Evolutionary conservation across 2,797 vertebrate genomes (phyloP), one percentile per base, ranked within the genome.

Genomic region (Bryconaethiops microstoma): DNA sequence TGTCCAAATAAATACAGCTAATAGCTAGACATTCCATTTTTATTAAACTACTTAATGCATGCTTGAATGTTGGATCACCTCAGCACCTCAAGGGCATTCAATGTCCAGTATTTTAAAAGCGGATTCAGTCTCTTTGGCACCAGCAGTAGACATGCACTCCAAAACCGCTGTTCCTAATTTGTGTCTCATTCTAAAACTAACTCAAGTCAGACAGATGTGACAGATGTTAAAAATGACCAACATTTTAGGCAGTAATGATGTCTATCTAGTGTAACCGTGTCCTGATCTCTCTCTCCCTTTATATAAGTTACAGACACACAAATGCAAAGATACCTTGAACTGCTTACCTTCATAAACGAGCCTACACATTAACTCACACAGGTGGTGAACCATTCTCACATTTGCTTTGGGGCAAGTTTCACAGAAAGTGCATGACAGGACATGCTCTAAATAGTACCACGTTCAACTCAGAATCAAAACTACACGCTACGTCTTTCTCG

Each of bases 221-320:
- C 80, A 82, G 80, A 85, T 82, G 81, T 80, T 70, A 84, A 75
- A 14, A 73, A 14, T 89, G 87, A 89, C 87, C 88, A 83, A 90
- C 79, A 91, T 91, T 89, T 86, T 73, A 76, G 39, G 9, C 69
- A 84, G 71, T 50, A 82, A 86, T 81, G 83, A 83, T 62, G 68
- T 63, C 75, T 80, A 59, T 42, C 78, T 65, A 73, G 81, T 65
- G 77, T 83, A 84, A 88, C 90, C 84, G 85, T 75, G 72, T 59
- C 76, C 72, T 84, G 76, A 84, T 63, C 78, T 40, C 62, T 70
- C 35, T 35, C 35, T 35, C 35, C 35, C 35, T 73, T 55, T 40
- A 0, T 21, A 72, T 7, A 55, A 73, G 13, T 7, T 17, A 52
- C 21, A 63, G 48, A 73, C 48, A 84, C 39, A 62, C 25, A 17